A percentile compares a stretch with the other conserved stretches of the same genome.
Conservation (phyloP, 1,140 invertebrate genomes). For the Pseudomyrmex concolor region DNA sequence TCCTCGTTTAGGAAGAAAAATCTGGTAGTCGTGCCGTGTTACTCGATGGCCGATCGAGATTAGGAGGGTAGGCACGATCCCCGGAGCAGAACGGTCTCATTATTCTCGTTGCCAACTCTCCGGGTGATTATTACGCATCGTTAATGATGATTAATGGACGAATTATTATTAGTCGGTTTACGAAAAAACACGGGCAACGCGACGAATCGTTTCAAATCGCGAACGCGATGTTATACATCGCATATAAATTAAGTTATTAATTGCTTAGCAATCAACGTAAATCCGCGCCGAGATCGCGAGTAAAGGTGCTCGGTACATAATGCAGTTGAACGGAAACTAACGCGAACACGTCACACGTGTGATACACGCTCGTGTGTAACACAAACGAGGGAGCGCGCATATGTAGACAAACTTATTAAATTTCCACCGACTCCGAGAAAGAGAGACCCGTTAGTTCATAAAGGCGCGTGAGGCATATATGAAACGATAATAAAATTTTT, state of each 20-base stretch:
- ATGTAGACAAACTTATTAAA: not conserved
- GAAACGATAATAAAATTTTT: constrained; percentile 5
- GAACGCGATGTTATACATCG: not conserved
- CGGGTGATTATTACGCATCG: constrained; percentile 33
- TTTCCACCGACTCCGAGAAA: not conserved
- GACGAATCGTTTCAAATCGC: constrained; percentile 8
- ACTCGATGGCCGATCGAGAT: constrained; percentile 72
- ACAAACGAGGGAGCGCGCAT: no score
- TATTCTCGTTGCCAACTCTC: constrained; percentile 66
- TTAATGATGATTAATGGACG: constrained; percentile 69
- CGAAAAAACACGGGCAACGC: not conserved
- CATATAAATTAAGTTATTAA: constrained; percentile 43
- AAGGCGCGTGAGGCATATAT: not conserved
- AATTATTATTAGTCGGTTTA: constrained; percentile 29
- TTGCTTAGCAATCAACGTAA: not conserved
- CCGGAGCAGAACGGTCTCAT: constrained; percentile 68
- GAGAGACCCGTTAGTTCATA: not conserved
- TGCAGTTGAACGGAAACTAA: not conserved
- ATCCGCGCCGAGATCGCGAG: not conserved
- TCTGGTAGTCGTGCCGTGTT: constrained; percentile 64
- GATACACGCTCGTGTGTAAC: not conserved
- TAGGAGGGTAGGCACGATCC: constrained; percentile 54
- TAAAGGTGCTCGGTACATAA: not conserved
- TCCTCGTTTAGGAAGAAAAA: constrained; percentile 57
- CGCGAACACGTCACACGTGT: not conserved